Conservation (phyloP, 23 tunicate genomes). For the Clavelina lepadiformis region DNA sequence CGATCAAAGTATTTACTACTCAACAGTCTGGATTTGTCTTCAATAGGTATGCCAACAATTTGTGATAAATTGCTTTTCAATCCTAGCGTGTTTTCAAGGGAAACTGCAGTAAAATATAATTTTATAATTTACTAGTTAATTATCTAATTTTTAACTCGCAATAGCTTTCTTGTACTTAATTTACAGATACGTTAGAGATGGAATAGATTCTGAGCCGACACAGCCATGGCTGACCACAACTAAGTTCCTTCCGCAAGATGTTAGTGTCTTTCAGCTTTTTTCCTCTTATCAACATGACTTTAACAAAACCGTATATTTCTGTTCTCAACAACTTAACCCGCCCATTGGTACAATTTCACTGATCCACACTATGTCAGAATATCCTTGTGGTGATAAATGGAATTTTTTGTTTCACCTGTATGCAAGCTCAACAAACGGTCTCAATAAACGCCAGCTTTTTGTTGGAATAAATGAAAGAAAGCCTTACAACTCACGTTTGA, state of each 20-base stretch:
- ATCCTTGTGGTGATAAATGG: constrained; percentile 36
- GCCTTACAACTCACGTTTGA: constrained; percentile 45
- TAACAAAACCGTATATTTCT: constrained; percentile 35
- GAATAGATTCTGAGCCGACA: constrained; percentile 12
- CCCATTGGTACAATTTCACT: constrained; percentile 27
- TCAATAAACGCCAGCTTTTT: constrained; percentile 1
- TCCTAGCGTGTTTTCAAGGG: not conserved
- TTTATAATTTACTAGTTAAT: not conserved
- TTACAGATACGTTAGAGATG: constrained; percentile 41
- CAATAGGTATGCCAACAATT: constrained; percentile 26
- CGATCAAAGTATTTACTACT: constrained; percentile 32
- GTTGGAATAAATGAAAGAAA: constrained; percentile 11
- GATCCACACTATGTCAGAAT: constrained; percentile 23
- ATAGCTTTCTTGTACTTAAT: not conserved
- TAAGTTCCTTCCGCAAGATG: constrained; percentile 9
- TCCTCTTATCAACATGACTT: not conserved
- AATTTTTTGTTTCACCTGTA: constrained; percentile 36
- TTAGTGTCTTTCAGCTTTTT: constrained; percentile 2
- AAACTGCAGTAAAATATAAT: not conserved
- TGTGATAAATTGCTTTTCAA: not conserved
- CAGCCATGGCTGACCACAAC: not conserved
- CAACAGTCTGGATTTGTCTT: constrained; percentile 40
- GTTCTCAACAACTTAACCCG: constrained; percentile 17
- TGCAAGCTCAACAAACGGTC: no score
- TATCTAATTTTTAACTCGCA: not conserved